Conservation (phyloP, 2,888 invertebrate species). For the Coenonympha glycerion region DNA sequence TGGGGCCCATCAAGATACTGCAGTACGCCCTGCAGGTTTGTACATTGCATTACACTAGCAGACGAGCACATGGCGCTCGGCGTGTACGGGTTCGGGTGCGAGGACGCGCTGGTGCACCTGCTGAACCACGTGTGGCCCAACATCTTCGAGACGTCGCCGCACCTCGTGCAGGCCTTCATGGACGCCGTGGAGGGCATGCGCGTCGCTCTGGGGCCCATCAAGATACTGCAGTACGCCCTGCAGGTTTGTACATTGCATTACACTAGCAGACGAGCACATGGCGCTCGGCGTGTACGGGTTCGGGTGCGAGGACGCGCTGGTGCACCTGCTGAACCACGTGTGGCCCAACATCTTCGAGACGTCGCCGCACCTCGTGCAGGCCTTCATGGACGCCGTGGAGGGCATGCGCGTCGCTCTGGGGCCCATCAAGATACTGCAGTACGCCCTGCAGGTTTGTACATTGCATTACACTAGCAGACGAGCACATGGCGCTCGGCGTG, state of each 20-base stretch:
- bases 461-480: too few relatives aligned
- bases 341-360: constrained; percentile 99
- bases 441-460: constrained; percentile 90
- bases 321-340: constrained; percentile 97
- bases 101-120: constrained; percentile 97
- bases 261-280: constrained; percentile 99
- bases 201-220: constrained; percentile 96
- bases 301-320: constrained; percentile 98
- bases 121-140: constrained; percentile 99
- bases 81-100: constrained; percentile 98
- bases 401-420: constrained; percentile 97
- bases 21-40: constrained; percentile 95
- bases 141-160: constrained; percentile 99
- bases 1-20: constrained; percentile 96
- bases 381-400: constrained; percentile 99
- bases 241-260: constrained; percentile 84
- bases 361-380: constrained; percentile 99
- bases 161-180: constrained; percentile 99
- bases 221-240: constrained; percentile 95
- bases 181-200: constrained; percentile 98
- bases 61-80: constrained; percentile 99
- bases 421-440: constrained; percentile 96
- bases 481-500: constrained; percentile 98
- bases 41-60: too few relatives aligned
- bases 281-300: constrained; percentile 98